These are phyloP conservation scores for Gymnothorax javanicus DNA, from an alignment of 2,797 vertebrate genomes.

Conservation along the genomic window DNA sequence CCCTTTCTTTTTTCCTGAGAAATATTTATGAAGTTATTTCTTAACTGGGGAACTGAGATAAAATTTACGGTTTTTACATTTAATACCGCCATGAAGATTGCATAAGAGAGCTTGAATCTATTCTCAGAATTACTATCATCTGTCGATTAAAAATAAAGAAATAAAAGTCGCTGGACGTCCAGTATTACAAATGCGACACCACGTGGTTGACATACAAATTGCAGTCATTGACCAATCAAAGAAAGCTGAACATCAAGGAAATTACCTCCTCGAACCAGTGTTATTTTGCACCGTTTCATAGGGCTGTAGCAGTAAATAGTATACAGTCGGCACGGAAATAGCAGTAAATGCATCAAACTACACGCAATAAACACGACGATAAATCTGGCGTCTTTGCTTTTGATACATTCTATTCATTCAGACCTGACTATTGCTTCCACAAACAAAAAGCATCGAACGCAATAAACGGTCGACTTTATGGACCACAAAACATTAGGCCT, in stretches of 20 bases:
- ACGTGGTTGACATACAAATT: slow-evolving; percentile 41
- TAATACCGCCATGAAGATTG: neutral
- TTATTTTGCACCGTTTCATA: no score
- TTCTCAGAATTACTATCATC: slow-evolving; percentile 1
- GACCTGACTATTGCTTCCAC: no score
- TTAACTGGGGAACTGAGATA: neutral
- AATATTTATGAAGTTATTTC: neutral
- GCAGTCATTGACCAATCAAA: neutral
- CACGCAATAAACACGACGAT: no score
- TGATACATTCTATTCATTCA: no score
- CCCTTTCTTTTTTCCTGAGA: neutral
- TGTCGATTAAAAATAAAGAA: neutral
- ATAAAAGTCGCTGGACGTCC: neutral
- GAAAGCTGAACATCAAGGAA: neutral
- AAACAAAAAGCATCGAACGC: no score
- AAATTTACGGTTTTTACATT: neutral
- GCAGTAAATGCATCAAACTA: no score
- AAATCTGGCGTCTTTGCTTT: no score
- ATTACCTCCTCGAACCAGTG: neutral
- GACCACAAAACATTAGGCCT: no score
- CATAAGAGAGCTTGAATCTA: neutral
- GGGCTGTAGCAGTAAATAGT: no score
- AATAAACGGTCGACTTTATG: no score
- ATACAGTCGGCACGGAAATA: no score
- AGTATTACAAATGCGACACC: slow-evolving; percentile 54